phyloP scores from a whole-genome alignment of 2,113 vertebrate genomes.

The Megaceryle torquata region DNA sequence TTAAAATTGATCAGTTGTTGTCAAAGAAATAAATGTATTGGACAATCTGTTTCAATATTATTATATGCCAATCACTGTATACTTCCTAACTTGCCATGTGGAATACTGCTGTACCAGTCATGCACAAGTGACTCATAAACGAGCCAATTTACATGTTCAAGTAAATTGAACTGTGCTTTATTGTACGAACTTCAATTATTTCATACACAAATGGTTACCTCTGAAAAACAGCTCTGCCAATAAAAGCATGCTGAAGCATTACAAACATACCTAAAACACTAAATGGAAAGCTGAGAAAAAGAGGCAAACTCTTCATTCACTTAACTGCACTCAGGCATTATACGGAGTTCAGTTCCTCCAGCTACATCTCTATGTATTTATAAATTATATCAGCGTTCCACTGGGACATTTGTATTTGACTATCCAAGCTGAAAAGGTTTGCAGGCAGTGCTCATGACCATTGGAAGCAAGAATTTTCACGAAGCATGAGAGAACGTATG shows the following conservation, averaged over 20 bases:
- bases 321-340: not conserved
- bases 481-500: not conserved
- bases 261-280: not conserved
- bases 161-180: conserved; percentile 23
- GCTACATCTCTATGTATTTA: not conserved
- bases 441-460: not conserved
- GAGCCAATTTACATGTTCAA: conserved; percentile 16
- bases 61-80: not conserved
- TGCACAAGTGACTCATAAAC: conserved; percentile 29
- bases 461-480: not conserved
- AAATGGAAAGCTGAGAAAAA: not conserved
- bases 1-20: conserved; percentile 29
- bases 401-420: not conserved
- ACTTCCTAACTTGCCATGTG: not conserved
- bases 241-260: not conserved
- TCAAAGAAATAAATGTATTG: not conserved
- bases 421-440: not conserved
- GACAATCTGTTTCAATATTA: conserved; percentile 9
- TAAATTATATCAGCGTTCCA: accelerated
- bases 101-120: not conserved
- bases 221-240: not conserved
- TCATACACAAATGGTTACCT: not conserved
- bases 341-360: not conserved
- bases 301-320: not conserved
- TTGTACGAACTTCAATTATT: not conserved